Percentiles rank a stretch among this genome's conserved stretches.
These are phyloP conservation scores for Cylloceria caligata DNA, from an alignment of 2,888 invertebrate species.

Conservation along the genomic window DNA sequence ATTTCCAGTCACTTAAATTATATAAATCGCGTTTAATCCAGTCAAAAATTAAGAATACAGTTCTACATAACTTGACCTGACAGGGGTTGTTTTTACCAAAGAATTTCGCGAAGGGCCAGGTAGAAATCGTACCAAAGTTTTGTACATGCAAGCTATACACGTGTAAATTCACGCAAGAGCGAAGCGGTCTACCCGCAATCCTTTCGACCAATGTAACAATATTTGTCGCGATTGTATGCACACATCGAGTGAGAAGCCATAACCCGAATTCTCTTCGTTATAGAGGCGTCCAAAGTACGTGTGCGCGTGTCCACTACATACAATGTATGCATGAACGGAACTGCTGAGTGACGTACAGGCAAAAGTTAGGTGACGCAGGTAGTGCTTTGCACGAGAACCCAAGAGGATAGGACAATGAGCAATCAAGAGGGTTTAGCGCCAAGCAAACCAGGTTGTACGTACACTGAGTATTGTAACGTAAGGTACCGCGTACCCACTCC, in stretches of 20 bases:
- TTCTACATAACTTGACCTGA: neutral
- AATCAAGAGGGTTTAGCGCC: constrained; percentile 69
- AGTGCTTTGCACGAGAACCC: constrained; percentile 41
- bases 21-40: neutral
- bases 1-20: neutral
- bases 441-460: constrained; percentile 37
- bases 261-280: constrained; percentile 42
- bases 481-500: neutral
- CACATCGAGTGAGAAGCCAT: constrained; percentile 57
- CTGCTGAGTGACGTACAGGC: neutral
- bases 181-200: constrained; percentile 49
- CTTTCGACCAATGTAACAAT: constrained; percentile 56
- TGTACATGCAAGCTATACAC: neutral
- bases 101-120: neutral
- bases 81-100: neutral
- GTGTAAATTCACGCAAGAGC: constrained; percentile 25
- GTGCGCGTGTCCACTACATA: constrained; percentile 49
- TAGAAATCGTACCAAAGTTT: neutral
- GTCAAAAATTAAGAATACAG: neutral
- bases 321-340: constrained; percentile 2
- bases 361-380: constrained; percentile 34
- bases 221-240: constrained; percentile 62
- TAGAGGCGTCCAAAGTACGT: constrained; percentile 31
- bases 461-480: constrained; percentile 37
- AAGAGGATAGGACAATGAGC: constrained; percentile 69